Percentiles rank a stretch among this genome's conserved stretches.
These are phyloP conservation scores for Pimephales promelas DNA, from an alignment of 2,113 vertebrate species.

Conservation along the genomic window DNA sequence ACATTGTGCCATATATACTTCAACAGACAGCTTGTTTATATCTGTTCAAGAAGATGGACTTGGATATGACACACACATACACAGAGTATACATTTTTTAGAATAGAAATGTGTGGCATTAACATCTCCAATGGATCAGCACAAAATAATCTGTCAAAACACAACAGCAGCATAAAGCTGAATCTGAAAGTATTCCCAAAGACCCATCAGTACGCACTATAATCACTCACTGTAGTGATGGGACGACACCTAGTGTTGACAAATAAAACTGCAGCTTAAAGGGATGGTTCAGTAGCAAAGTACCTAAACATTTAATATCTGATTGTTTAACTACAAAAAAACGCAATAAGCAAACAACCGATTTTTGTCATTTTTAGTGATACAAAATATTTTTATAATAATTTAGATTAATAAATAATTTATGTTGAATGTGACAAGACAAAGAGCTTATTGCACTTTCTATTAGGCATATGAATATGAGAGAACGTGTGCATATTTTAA, in stretches of 20 bases:
- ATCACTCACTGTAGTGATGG: slow-evolving; percentile 9
- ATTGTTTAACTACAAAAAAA: no score
- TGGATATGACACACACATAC: no score
- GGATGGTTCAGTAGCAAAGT: no score
- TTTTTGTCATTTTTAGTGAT: no score
- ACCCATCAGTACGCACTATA: not conserved
- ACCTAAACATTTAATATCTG: no score
- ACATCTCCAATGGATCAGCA: not conserved
- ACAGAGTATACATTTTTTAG: not conserved
- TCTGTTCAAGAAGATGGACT: not conserved
- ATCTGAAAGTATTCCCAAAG: not conserved
- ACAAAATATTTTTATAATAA: no score
- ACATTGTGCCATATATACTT: not conserved
- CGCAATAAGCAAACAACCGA: no score
- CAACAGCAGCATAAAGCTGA: not conserved
- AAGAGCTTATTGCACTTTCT: no score
- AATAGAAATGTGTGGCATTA: not conserved
- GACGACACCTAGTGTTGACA: slow-evolving; percentile 44
- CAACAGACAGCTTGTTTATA: not conserved
- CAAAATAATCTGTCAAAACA: not conserved
- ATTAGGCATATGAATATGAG: no score
- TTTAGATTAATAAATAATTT: no score
- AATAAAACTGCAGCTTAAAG: not conserved
- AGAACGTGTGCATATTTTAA: no score
- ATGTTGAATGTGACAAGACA: no score